These are phyloP conservation scores for Pygocentrus nattereri DNA, from an alignment of 2,797 vertebrate genomes.

Conservation along the genomic window DNA sequence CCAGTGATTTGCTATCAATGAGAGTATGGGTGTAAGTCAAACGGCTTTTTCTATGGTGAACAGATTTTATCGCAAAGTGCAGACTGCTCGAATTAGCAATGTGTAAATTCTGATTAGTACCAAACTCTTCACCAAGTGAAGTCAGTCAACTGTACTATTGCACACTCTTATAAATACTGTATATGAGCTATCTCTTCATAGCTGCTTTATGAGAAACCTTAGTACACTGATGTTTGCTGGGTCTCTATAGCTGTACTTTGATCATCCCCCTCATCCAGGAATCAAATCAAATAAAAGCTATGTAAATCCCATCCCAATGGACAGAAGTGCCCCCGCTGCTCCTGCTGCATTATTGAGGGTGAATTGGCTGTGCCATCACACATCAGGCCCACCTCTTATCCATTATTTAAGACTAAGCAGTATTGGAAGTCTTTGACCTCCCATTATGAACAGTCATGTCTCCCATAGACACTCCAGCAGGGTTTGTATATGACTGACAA, in stretches of 20 bases:
- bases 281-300: conserved; percentile 46
- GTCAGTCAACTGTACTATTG: not conserved
- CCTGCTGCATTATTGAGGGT: conserved; percentile 53
- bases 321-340: not conserved
- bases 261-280: conserved; percentile 27
- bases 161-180: conserved; percentile 15
- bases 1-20: not conserved
- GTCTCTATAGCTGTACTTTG: conserved; percentile 33
- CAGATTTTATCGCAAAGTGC: not conserved
- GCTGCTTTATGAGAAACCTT: not conserved
- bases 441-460: conserved; percentile 40
- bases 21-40: not conserved
- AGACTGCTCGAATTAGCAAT: not conserved
- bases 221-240: not conserved
- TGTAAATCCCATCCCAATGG: conserved; percentile 32
- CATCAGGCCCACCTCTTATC: conserved; percentile 33
- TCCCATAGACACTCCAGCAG: not conserved
- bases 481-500: conserved; percentile 22
- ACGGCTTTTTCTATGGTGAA: not conserved
- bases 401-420: conserved; percentile 45
- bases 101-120: not conserved
- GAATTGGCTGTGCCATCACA: conserved; percentile 38
- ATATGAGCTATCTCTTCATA: conserved; percentile 2
- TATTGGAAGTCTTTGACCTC: conserved; percentile 46
- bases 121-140: not conserved